phyloP scores from a whole-genome alignment of 2,888 invertebrate genomes.

The Apotomis betuletana region DNA sequence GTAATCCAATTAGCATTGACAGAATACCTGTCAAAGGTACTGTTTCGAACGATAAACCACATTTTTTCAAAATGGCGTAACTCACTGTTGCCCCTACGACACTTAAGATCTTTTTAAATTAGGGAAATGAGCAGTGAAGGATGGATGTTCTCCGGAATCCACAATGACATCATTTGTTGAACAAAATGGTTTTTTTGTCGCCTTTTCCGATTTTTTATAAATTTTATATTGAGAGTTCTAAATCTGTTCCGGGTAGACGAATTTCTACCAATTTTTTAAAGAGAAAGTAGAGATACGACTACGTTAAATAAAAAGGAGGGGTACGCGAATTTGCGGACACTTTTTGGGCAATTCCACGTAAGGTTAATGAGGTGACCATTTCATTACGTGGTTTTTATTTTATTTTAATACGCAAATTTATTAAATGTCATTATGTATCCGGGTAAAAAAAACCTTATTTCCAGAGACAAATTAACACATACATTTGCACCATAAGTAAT shows the following conservation, averaged over 20 bases:
- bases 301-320: too few relatives aligned
- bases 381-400: too few relatives aligned
- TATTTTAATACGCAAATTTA: too few relatives aligned
- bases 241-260: neutral
- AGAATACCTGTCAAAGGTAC: conserved; percentile 8
- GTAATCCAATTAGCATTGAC: conserved; percentile 17
- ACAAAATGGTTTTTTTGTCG: conserved; percentile 8
- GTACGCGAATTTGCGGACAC: too few relatives aligned
- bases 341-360: too few relatives aligned
- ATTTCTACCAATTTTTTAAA: too few relatives aligned
- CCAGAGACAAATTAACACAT: too few relatives aligned
- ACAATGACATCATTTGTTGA: conserved; percentile 10
- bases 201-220: conserved; percentile 1
- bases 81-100: neutral
- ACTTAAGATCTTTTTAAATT: neutral
- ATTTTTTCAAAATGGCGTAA: neutral
- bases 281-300: too few relatives aligned
- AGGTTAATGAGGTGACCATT: too few relatives aligned
- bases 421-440: too few relatives aligned
- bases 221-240: neutral
- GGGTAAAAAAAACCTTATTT: too few relatives aligned
- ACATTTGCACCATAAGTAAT: too few relatives aligned
- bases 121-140: conserved; percentile 3
- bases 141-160: conserved; percentile 6
- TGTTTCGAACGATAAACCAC: neutral